A percentile compares a stretch with the other conserved stretches of the same genome.
phyloP scores from a whole-genome alignment of 2,113 vertebrate genomes.

The Microtus ochrogaster region DNA sequence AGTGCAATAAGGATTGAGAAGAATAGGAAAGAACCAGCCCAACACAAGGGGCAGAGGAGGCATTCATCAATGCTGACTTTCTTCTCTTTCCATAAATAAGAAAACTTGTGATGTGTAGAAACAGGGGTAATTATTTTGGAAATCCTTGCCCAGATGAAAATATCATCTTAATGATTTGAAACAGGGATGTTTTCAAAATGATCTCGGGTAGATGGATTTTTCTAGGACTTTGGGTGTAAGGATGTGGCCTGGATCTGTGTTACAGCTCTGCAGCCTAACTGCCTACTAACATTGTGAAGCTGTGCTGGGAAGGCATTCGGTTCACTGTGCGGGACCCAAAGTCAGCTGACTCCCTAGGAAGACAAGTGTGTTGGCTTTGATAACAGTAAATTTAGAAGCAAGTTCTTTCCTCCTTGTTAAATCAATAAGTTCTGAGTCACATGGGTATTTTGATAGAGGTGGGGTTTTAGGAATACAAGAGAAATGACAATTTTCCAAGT shows the following conservation, averaged over 20 bases:
- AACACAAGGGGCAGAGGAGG: neutral
- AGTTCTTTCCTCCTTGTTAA: conserved; percentile 7
- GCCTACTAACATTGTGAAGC: neutral
- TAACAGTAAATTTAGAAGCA: neutral
- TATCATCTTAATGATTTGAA: neutral
- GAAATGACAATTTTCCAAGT: neutral
- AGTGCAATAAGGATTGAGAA: neutral
- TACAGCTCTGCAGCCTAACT: neutral
- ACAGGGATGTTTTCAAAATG: conserved; percentile 18
- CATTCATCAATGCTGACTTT: neutral
- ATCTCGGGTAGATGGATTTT: conserved; percentile 24
- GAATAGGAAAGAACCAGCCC: neutral
- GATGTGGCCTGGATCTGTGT: neutral
- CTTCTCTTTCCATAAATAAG: neutral
- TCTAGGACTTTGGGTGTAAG: neutral
- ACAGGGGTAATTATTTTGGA: neutral
- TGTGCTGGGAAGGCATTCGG: neutral
- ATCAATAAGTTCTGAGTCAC: conserved; percentile 39
- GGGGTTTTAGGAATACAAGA: neutral
- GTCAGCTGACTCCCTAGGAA: neutral
- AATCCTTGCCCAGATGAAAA: neutral
- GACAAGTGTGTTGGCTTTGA: neutral
- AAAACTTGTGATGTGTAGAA: neutral
- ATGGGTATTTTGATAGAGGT: neutral
- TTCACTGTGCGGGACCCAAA: neutral